Percentiles rank a stretch among this genome's conserved stretches.
Evolutionary conservation across 2,888 invertebrate genomes (phyloP).

Genomic region (Fragum fragum): DNA sequence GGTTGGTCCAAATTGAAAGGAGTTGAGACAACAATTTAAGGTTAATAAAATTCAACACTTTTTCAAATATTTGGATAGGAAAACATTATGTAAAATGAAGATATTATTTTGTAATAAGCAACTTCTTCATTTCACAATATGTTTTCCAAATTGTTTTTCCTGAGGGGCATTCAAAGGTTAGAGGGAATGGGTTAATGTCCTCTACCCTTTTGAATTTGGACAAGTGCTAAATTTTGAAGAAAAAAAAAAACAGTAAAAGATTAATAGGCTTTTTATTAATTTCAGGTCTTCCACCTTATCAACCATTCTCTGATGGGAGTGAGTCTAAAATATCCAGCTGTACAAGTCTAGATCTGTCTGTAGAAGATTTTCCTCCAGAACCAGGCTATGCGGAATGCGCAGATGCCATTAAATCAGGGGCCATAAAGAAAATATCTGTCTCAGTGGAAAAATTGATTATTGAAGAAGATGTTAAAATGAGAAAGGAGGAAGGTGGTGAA

Average conservation of each 20-base stretch:
- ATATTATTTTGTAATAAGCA: too few species aligned
- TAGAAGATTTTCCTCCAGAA: slow-evolving; percentile 57
- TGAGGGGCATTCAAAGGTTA: too few species aligned
- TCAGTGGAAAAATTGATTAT: slow-evolving; percentile 55
- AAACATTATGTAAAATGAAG: too few species aligned
- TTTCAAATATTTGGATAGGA: too few species aligned
- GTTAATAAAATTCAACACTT: too few species aligned
- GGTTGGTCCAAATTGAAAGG: too few species aligned
- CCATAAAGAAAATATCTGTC: slow-evolving; percentile 62
- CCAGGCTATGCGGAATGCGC: slow-evolving; percentile 68
- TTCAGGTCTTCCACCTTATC: slow-evolving; percentile 51
- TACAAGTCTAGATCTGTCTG: slow-evolving; percentile 57
- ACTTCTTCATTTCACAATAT: too few species aligned
- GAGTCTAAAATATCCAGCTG: slow-evolving; percentile 67
- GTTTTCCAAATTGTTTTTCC: too few species aligned
- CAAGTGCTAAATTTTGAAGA: too few species aligned
- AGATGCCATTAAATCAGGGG: slow-evolving; percentile 62
- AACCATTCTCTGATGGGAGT: slow-evolving; percentile 57
- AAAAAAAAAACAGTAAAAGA: too few species aligned
- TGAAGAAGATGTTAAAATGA: slow-evolving; percentile 38
- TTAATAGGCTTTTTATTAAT: too few species aligned
- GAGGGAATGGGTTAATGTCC: neutral
- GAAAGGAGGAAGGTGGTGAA: slow-evolving; percentile 55
- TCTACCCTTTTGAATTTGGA: neutral
- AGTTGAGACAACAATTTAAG: too few species aligned